Conservation (phyloP, 2,113 vertebrate species). For the Centropus unirufus region DNA sequence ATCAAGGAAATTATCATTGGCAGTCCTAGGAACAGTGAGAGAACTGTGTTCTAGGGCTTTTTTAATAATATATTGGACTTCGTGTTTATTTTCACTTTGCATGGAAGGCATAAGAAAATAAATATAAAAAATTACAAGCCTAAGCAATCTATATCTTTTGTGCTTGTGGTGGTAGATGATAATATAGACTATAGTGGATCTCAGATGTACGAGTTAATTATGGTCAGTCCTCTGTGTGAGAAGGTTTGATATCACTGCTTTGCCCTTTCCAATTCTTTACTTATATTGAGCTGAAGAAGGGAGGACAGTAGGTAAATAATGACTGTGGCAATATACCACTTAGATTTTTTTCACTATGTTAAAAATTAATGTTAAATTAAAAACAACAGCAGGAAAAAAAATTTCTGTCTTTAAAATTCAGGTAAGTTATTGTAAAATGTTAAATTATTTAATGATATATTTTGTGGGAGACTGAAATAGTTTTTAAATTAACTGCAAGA, state of each 20-base stretch:
- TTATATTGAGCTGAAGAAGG: background rate
- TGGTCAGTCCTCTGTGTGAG: background rate
- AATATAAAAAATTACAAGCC: background rate
- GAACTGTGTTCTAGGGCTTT: background rate
- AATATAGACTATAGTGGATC: background rate
- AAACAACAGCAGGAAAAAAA: background rate
- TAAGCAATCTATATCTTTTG: background rate
- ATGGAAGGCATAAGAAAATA: background rate
- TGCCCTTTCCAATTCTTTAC: background rate
- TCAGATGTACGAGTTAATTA: background rate
- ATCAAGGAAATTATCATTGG: background rate
- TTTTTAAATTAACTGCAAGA: conserved; percentile 10
- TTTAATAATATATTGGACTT: background rate
- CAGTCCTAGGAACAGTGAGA: background rate
- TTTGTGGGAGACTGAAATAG: conserved; percentile 2
- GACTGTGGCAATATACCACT: background rate
- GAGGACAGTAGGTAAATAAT: background rate
- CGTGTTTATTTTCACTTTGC: background rate
- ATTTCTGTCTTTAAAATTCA: background rate
- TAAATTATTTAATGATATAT: background rate
- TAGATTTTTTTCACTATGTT: background rate
- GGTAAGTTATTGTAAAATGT: background rate
- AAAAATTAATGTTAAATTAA: background rate
- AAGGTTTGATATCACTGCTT: background rate
- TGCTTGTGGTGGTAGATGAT: background rate